Conservation (phyloP, 2,888 invertebrate genomes). For the Sthenelais limicola region DNA sequence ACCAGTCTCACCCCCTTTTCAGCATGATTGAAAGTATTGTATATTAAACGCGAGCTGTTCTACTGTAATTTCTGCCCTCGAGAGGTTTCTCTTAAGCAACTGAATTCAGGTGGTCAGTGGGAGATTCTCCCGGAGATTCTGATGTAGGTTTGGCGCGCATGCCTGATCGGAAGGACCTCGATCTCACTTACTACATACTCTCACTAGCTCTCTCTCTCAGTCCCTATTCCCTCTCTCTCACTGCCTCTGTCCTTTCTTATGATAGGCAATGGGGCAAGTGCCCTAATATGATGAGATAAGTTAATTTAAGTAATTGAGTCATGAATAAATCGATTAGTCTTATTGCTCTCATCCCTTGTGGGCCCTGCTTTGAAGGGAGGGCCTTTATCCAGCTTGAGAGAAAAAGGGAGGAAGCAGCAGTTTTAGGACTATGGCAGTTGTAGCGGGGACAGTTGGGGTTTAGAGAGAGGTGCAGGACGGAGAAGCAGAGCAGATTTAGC, state of each 20-base stretch:
- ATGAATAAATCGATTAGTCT: slow-evolving; percentile 38
- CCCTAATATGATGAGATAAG: slow-evolving; percentile 34
- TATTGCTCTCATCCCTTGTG: slow-evolving; percentile 25
- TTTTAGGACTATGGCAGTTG: background rate
- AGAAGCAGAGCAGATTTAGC: background rate
- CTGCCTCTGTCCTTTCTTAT: background rate
- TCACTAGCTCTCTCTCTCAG: too few relatives aligned
- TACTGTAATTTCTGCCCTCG: background rate
- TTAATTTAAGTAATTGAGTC: slow-evolving; percentile 40
- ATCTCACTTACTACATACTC: too few relatives aligned
- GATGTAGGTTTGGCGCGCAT: slow-evolving; percentile 7
- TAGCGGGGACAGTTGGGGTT: background rate
- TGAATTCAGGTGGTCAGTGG: background rate
- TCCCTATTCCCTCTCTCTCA: too few relatives aligned
- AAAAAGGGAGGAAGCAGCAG: background rate
- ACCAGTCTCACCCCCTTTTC: background rate
- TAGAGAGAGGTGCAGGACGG: background rate
- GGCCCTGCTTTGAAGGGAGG: background rate
- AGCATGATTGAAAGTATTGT: slow-evolving; percentile 9
- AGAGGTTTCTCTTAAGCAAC: background rate
- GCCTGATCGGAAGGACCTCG: background rate
- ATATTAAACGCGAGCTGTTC: background rate
- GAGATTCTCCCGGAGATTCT: too few relatives aligned
- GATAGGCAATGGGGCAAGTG: background rate
- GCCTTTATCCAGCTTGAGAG: background rate